Percentiles rank a stretch among this genome's conserved stretches.
Evolutionary conservation across 2,113 vertebrate species (phyloP).

Genomic region (Actenoides lindsayi): DNA sequence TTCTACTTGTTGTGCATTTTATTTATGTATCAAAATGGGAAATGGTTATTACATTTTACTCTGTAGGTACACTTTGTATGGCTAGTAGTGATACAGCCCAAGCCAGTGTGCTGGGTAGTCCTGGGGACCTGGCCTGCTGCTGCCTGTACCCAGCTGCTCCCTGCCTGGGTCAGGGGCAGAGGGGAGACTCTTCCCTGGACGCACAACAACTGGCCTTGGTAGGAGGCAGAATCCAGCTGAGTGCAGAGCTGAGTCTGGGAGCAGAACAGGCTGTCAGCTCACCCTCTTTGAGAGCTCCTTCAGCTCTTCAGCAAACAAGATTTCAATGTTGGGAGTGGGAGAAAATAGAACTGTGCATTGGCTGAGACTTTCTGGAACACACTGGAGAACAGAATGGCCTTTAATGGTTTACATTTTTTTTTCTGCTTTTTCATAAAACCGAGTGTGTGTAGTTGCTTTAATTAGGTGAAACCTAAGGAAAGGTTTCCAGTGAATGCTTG

Average conservation of each 20-base stretch:
- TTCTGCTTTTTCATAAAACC: neutral
- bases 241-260: neutral
- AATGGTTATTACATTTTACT: neutral
- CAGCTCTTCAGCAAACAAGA: neutral
- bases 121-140: neutral
- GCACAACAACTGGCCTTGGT: neutral
- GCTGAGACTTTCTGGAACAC: neutral
- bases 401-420: neutral
- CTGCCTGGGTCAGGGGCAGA: neutral
- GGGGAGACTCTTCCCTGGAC: neutral
- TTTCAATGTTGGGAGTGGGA: neutral
- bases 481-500: neutral
- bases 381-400: neutral
- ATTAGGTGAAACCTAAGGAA: neutral
- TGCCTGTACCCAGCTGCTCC: neutral
- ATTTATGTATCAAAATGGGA: neutral
- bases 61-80: neutral
- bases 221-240: neutral
- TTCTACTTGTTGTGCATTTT: neutral
- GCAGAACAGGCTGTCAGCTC: neutral
- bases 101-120: neutral
- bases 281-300: neutral
- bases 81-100: neutral
- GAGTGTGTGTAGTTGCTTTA: neutral
- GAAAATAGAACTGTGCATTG: neutral